Evolutionary conservation across 2,113 vertebrate species (phyloP).

Genomic region (Pyxicephalus adspersus): DNA sequence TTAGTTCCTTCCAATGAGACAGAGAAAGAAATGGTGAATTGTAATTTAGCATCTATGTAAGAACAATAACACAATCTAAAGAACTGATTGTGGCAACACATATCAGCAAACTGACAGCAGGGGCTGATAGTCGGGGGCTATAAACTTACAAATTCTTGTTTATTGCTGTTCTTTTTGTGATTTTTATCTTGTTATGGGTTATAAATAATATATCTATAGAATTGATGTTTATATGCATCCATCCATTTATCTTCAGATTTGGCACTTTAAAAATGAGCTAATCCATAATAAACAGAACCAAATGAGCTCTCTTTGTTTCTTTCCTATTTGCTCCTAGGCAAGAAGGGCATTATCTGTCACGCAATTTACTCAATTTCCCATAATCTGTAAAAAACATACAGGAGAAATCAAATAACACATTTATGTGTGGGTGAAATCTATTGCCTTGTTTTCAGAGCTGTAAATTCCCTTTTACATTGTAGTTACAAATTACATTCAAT

Average conservation of each 20-base stretch:
- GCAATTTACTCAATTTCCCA: constrained; percentile 17
- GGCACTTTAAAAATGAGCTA: background rate
- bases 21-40: no score
- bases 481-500: background rate
- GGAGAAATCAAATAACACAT: background rate
- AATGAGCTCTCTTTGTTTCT: constrained; percentile 13
- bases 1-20: no score
- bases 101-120: no score
- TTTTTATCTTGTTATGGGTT: no score
- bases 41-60: no score
- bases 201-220: no score
- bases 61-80: no score
- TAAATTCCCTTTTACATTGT: constrained; percentile 7
- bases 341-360: constrained; percentile 5
- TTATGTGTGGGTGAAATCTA: background rate
- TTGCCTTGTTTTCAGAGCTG: constrained; percentile 5
- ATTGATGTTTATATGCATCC: background rate
- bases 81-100: no score
- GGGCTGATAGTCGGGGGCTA: no score
- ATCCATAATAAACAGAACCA: constrained; percentile 17
- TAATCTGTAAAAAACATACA: constrained; percentile 21
- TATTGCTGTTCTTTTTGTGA: no score
- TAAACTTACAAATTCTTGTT: no score
- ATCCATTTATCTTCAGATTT: background rate
- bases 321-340: constrained; percentile 5